These are phyloP conservation scores for Diceros bicornis DNA, from an alignment of 2,797 vertebrate species.

Conservation along the genomic window DNA sequence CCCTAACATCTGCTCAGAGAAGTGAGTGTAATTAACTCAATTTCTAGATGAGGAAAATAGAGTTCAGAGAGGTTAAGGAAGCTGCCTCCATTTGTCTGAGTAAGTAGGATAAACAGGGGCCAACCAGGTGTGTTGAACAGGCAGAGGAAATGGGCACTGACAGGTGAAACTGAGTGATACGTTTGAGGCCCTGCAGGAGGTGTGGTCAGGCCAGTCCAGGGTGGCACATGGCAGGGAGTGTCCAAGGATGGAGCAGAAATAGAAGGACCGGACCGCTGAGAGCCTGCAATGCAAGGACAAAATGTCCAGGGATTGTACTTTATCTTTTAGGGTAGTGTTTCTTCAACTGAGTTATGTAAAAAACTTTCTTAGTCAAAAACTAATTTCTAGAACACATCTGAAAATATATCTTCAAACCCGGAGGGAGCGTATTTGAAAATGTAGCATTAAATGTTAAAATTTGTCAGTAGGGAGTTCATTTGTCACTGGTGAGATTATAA, in stretches of 20 bases:
- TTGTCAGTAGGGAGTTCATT: neutral
- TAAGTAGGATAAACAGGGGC: neutral
- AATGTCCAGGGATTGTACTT: neutral
- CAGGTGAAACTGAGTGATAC: neutral
- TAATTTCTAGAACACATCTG: neutral
- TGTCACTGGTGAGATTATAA: neutral
- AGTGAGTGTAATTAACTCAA: neutral
- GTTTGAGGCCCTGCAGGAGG: neutral
- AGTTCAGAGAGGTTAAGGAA: neutral
- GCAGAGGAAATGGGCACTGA: neutral
- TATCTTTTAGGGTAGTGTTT: neutral
- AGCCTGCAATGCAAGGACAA: neutral
- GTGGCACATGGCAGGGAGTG: accelerated
- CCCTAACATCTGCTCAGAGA: neutral
- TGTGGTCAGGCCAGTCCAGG: neutral
- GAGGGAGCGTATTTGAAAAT: neutral
- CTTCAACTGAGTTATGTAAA: neutral
- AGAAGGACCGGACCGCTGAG: neutral
- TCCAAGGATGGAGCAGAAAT: neutral
- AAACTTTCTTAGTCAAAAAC: neutral
- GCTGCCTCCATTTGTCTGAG: neutral
- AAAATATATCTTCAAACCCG: neutral
- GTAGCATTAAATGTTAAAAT: neutral
- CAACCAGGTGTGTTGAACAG: neutral
- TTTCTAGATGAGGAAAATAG: neutral